Evolutionary conservation across 2,797 vertebrate genomes (phyloP), one percentile per base, ranked within the genome.

Genomic region (Picus viridis): DNA sequence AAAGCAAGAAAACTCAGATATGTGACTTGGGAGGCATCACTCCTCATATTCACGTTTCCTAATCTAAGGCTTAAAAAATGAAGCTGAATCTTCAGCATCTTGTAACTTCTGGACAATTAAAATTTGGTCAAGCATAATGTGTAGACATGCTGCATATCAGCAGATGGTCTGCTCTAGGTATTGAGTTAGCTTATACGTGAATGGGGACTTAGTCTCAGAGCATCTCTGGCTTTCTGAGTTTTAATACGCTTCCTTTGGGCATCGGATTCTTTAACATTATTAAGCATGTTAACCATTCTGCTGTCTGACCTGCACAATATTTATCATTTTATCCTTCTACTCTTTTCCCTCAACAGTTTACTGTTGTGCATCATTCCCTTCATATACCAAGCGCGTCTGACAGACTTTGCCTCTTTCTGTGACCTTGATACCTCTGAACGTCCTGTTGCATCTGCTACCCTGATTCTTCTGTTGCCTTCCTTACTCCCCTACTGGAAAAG

Each of bases 301-400:
- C n/a, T 62, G 11, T 65, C 63, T 91, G 72, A 74, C 11, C 6
- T 59, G 41, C 63, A 56, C 45, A 78, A 2, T 73, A 68, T 16
- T 95, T 96, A 88, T 84, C 81, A 34, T 86, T 90, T 49, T 96
- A 54, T 89, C 84, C 6, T 97, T 94, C 86, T 94, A 79, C 81
- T 96, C 64, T 95, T 96, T 91, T 90, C 95, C 96, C 90, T 83
- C 68, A 3, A 86, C 97, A 97, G 98, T 97, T 90, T 98, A 98
- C 94, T 98, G 98, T 97, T 98, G 98, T 97, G 97, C 97, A 61
- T 96, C 98, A 94, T 98, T 99, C 96, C 98, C 98, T 96, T 97
- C 99, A 95, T 98, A 98, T 71, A 96, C 98, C 98, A 98, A 98
- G 98, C 98, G 96, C 95, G 96, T 98, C 97, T 99, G 98, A 99